Base-by-base conservation (phyloP, 2,888 invertebrate genomes). In the Cancer borealis region DNA sequence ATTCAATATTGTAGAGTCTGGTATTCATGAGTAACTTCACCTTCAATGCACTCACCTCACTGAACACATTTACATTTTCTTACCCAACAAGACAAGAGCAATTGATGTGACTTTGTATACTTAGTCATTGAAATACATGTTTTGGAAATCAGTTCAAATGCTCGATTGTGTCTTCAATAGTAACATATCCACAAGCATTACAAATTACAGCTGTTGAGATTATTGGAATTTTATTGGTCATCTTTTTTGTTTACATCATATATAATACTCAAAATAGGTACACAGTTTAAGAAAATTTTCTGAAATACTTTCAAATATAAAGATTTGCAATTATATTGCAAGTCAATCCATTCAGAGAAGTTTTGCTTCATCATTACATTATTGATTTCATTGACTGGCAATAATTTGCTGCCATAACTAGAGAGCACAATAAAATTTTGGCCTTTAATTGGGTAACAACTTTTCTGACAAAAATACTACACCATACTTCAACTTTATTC, bases 391-490 rank as follows among this genome's bases (percentile, higher is more conserved):
- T n/a, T 73, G 73, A 73, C n/a, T 6, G 26, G 73, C 73, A 26
- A 73, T 73, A 10, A 73, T 73, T 73, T 73, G 73, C 26, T 26
- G n/a, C 73, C n/a, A 73, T 26, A 73, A 73, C 73, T 73, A 73
- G 73, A 73, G 73, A 73, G 73, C 73, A 73, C 26, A 26, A 73
- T 26, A 73, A 1, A 26, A 73, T 73, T 73, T 10, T 73, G n/a
- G 73, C 73, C 73, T 73, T 73, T 73, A 26, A 73, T 26, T 73
- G 73, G 73, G 26, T 73, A 73, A 73, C 26, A 73, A 26, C 73
- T 73, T 73, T 26, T n/a, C 73, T 73, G 73, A 73, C 73, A 73
- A 73, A 21, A 73, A 73, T 73, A 73, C 73, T 73, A 73, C 73
- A 26, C 73, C 8, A 26, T 73, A 10, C n/a, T 73, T 73, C 6